Base-by-base conservation (phyloP, 2,888 invertebrate species). In the Ryuthela nishihirai region DNA sequence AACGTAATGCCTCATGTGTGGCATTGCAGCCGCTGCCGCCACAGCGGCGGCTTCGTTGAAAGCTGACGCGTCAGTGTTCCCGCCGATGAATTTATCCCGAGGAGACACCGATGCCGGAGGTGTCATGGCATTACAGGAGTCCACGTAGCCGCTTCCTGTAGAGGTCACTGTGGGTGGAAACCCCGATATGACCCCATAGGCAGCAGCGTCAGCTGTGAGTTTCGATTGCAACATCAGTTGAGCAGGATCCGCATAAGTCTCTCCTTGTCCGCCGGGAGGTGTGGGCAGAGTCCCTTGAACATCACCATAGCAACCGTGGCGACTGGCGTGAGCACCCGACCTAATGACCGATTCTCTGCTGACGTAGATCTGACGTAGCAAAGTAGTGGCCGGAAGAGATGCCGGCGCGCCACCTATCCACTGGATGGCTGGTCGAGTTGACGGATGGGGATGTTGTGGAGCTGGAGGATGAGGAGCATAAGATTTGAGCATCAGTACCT, bases 271-370 rank as follows among this genome's bases (percentile, higher is more conserved):
- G 3, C 90, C 90, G 0, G 93, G 93, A 0, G 93, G 92, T 0
- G 93, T 93, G 0, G 93, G 90, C 54, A 93, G 76, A 0, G 87
- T 87, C 6, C 85, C 85, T 26, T 74, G 73, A 48, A 67, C 68
- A 23, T 67, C 67, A 43, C 69, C 70, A 48, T 67, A 69, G 52
- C 66, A 66, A 12, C 71, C 69, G 35, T 71, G 70, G 5, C 62
- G 34, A 47, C 68, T 68, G 20, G 45, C 49, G 21, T 44, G 50
- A 4, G 55, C 89, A 69, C 91, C 92, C 25, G 92, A 92, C 24
- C 95, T 81, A 67, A 95, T 95, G n/a, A 95, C 95, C 71, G 93
- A 93, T 75, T 95, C 95, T 39, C 95, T 81, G 71, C 91, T 94
- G 18, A 90, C 90, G 73, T 94, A 94, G 1, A 95, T 79, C 72